A percentile compares a stretch with the other conserved stretches of the same genome.
Evolutionary conservation across 2,113 vertebrate genomes (phyloP).

Genomic region (Tretioscincus oriximinensis): DNA sequence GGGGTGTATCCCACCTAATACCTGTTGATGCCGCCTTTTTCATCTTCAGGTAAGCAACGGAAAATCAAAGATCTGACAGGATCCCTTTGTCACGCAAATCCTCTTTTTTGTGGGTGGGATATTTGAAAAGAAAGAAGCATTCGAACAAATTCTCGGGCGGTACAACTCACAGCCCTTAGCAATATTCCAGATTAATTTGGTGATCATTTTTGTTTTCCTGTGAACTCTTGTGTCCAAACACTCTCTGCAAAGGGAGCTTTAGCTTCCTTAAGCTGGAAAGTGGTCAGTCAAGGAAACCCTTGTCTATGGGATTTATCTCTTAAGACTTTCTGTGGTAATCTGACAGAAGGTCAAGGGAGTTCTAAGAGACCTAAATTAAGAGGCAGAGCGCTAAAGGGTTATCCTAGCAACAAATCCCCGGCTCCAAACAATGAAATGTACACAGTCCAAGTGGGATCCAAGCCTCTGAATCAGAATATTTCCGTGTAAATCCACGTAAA

Average conservation of each 20-base stretch:
- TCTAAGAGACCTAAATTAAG: conserved; percentile 67
- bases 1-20: background rate
- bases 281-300: conserved; percentile 51
- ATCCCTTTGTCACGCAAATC: background rate
- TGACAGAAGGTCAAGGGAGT: conserved; percentile 67
- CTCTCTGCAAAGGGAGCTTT: conserved; percentile 24
- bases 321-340: conserved; percentile 67
- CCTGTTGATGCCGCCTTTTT: conserved; percentile 1
- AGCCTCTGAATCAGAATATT: conserved; percentile 5
- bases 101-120: background rate
- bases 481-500: background rate
- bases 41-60: background rate
- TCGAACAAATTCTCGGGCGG: background rate
- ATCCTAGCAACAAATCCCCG: conserved; percentile 49
- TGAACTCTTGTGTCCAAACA: background rate
- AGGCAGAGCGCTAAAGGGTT: conserved; percentile 41
- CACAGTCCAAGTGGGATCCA: conserved; percentile 3
- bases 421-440: conserved; percentile 41
- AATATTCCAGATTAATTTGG: background rate
- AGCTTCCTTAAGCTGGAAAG: conserved; percentile 36
- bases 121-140: conserved; percentile 2
- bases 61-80: background rate
- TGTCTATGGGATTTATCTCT: conserved; percentile 63
- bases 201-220: conserved; percentile 6
- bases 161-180: background rate